Percentiles rank a stretch among this genome's conserved stretches.
phyloP scores from a whole-genome alignment of 2,888 invertebrate species.

The Drosophila cyrtoloma region DNA sequence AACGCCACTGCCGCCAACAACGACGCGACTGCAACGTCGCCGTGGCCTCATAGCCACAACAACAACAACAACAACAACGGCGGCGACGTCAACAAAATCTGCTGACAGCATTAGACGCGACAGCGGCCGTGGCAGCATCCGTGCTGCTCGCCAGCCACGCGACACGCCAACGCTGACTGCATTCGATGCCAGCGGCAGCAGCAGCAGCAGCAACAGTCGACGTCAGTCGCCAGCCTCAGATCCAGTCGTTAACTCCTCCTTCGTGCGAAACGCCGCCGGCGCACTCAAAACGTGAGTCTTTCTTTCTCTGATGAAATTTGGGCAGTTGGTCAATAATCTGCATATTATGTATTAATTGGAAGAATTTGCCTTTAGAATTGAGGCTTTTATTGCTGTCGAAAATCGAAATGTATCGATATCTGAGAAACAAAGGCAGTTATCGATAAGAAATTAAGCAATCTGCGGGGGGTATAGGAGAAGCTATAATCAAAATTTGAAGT shows the following conservation, averaged over 20 bases:
- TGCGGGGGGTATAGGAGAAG: background rate
- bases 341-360: background rate
- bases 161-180: constrained; percentile 56
- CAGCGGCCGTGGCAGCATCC: constrained; percentile 47
- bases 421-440: background rate
- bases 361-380: background rate
- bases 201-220: constrained; percentile 35
- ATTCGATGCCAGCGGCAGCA: constrained; percentile 20
- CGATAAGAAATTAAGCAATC: background rate
- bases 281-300: constrained; percentile 83
- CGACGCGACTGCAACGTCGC: constrained; percentile 45
- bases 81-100: constrained; percentile 10
- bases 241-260: background rate
- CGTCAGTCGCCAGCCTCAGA: constrained; percentile 40
- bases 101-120: constrained; percentile 14
- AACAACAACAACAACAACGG: constrained; percentile 46
- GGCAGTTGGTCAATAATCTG: background rate
- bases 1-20: constrained; percentile 59
- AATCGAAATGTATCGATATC: background rate
- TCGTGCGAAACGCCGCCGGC: constrained; percentile 24
- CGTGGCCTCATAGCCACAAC: constrained; percentile 31
- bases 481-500: background rate
- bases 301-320: background rate
- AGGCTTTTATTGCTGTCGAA: background rate
- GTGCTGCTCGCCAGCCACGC: constrained; percentile 69